Evolutionary conservation across 2,797 vertebrate species (phyloP), one percentile per base, ranked within the genome.

Genomic region (Acrossocheilus wenchowensis): DNA sequence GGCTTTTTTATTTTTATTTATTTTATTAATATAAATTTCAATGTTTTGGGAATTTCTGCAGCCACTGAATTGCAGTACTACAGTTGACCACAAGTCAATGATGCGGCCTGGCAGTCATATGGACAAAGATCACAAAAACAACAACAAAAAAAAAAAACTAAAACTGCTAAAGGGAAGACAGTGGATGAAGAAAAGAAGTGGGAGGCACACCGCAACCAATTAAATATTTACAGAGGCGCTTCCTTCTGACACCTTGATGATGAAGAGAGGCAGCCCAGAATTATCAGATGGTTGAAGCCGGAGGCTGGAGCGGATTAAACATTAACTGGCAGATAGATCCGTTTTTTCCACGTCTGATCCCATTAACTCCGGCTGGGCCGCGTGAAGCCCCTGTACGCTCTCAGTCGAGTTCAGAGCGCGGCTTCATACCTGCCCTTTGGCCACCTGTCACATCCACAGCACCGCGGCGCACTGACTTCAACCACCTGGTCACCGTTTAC

Each of bases 171-270:
- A 66, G 57, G 62, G 45, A 41, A 81, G 62, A 7, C 64, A 9
- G 82, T 75, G 82, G 87, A 84, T 86, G 82, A 84, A 89, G 52
- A 41, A n/a, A 30, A 60, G 80, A 78, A 64, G n/a, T 15, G 89
- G 85, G 77, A 57, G 88, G 92, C 92, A 90, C 90, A 90, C 94
- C 92, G 94, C 94, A 94, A 93, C 92, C 95, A 94, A 96, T 96
- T 93, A 95, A 95, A 96, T 95, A 96, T 96, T 95, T 95, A 95
- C 94, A 91, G 90, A 94, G 90, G 91, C 93, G 89, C 93, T 93
- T 93, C 88, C 91, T 91, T 92, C 90, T 82, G 89, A 93, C 93
- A 94, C 93, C 93, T 93, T 92, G 91, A 92, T 93, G 94, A 94
- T 94, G 92, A 93, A 92, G 92, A 91, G 91, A 90, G 90, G 93